These are phyloP conservation scores for Euplagia quadripunctaria DNA, from an alignment of 2,888 invertebrate genomes.

Conservation along the genomic window DNA sequence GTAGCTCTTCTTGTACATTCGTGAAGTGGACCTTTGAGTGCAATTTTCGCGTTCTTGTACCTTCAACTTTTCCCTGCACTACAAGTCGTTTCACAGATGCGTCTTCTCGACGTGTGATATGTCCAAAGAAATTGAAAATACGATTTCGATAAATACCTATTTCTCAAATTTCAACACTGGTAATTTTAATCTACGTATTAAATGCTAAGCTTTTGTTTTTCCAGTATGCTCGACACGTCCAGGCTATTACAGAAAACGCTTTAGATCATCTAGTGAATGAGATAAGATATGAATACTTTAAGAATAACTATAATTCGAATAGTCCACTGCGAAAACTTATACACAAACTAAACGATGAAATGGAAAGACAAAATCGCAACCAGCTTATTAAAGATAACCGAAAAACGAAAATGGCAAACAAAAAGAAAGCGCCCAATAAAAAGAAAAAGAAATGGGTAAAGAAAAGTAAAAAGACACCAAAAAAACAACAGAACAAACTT, in stretches of 20 bases:
- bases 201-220: slow-evolving; percentile 32
- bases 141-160: no score
- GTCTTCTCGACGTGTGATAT: no score
- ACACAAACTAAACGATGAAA: slow-evolving; percentile 36
- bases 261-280: slow-evolving; percentile 58
- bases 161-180: no score
- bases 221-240: slow-evolving; percentile 62
- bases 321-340: slow-evolving; percentile 28
- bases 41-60: no score
- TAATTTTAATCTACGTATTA: no score
- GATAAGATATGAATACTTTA: slow-evolving; percentile 50
- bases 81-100: no score
- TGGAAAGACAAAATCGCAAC: slow-evolving; percentile 36
- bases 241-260: slow-evolving; percentile 59
- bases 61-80: no score
- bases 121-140: no score
- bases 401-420: slow-evolving; percentile 25
- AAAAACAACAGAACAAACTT: neutral
- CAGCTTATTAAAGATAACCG: slow-evolving; percentile 29
- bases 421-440: slow-evolving; percentile 28
- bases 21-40: no score
- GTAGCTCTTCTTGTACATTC: no score
- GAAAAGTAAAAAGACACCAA: neutral
- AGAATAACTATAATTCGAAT: slow-evolving; percentile 29
- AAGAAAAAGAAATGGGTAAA: slow-evolving; percentile 22